Evolutionary conservation across 2,113 vertebrate species (phyloP).

Genomic region (Spilogale gracilis): DNA sequence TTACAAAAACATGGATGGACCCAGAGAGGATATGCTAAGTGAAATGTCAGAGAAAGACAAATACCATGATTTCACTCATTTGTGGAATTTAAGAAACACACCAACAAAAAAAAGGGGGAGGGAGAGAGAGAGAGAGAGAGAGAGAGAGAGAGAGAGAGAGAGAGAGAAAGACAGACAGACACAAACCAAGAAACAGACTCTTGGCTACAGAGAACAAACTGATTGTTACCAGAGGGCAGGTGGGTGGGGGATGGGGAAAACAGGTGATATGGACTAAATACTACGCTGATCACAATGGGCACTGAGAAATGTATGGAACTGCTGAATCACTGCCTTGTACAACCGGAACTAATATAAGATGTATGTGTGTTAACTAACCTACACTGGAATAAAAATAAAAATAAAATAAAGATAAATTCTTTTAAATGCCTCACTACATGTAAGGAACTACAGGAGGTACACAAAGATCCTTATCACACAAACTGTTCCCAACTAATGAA

Average conservation of each 20-base stretch:
- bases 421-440: neutral
- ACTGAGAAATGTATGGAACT: neutral
- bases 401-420: neutral
- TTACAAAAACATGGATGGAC: neutral
- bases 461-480: neutral
- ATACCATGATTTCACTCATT: neutral
- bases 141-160: too few species aligned
- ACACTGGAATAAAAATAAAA: neutral
- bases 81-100: neutral
- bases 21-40: neutral
- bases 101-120: neutral
- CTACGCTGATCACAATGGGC: neutral
- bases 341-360: neutral
- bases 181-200: neutral
- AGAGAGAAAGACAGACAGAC: neutral
- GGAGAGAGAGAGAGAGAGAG: too few species aligned
- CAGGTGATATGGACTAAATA: neutral
- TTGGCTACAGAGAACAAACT: neutral
- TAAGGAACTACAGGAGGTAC: neutral
- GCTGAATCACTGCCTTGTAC: neutral
- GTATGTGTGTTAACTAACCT: neutral
- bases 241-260: neutral
- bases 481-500: neutral
- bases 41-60: neutral
- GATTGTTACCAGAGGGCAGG: neutral